These are phyloP conservation scores for Conus betulinus DNA, from an alignment of 1,140 invertebrate species.

Conservation along the genomic window DNA sequence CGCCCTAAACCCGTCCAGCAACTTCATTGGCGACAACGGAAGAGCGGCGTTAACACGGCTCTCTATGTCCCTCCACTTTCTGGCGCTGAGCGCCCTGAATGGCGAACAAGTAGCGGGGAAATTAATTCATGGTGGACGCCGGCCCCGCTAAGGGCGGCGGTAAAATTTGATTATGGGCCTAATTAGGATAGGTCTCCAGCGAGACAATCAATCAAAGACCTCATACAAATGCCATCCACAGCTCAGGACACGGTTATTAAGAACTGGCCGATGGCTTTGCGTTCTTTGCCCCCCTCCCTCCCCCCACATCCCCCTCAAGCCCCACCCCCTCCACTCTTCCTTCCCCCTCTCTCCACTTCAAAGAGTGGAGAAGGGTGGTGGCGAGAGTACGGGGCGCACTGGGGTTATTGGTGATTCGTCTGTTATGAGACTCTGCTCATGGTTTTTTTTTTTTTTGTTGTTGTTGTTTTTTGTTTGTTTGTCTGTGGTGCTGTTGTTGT, in stretches of 20 bases:
- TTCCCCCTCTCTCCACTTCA: not conserved
- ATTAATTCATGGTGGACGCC: constrained; percentile 57
- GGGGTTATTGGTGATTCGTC: not conserved
- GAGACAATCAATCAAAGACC: constrained; percentile 59
- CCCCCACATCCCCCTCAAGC: not conserved
- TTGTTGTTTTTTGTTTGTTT: not conserved
- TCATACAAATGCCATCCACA: constrained; percentile 58
- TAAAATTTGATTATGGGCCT: constrained; percentile 61
- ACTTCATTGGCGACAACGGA: not conserved
- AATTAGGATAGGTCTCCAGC: constrained; percentile 57
- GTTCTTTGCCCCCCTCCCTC: not conserved
- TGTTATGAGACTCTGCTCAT: not conserved
- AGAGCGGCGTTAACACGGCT: not conserved
- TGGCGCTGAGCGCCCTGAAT: constrained; percentile 19
- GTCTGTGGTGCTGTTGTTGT: too few species aligned
- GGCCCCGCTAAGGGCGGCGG: constrained; percentile 53
- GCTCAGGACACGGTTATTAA: constrained; percentile 55
- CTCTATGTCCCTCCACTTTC: not conserved
- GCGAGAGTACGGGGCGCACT: not conserved
- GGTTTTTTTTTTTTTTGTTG: not conserved
- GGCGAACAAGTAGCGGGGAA: constrained; percentile 43
- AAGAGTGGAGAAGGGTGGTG: not conserved
- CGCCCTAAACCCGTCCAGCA: not conserved
- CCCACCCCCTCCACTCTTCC: not conserved
- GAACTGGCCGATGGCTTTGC: constrained; percentile 44